phyloP scores from a whole-genome alignment of 2,113 vertebrate genomes.

The Merops nubicus region DNA sequence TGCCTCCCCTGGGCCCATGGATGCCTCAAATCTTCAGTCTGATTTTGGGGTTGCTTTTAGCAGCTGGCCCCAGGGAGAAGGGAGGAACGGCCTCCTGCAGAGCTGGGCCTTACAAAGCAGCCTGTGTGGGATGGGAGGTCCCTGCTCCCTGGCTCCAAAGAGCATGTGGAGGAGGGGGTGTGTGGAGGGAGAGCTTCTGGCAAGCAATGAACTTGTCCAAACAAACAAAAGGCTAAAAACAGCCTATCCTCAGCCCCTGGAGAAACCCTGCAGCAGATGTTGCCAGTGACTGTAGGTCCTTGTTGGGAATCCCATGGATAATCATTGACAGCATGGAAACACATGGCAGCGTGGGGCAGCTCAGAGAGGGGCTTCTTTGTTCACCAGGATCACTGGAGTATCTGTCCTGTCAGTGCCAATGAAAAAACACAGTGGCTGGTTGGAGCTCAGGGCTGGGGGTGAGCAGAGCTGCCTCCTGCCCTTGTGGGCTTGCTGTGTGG shows the following conservation, averaged over 20 bases:
- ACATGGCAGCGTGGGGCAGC: neutral
- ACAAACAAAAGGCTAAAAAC: conserved; percentile 14
- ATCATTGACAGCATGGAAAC: neutral
- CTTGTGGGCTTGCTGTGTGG: neutral
- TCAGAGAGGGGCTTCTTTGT: conserved; percentile 2
- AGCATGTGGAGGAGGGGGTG: neutral
- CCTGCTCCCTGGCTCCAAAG: neutral
- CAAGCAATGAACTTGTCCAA: neutral
- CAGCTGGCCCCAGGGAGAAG: neutral
- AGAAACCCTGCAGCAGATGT: neutral
- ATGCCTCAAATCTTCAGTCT: neutral
- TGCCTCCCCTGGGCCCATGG: neutral
- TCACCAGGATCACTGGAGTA: neutral
- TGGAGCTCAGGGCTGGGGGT: neutral
- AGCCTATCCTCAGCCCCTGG: neutral
- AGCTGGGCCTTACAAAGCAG: neutral
- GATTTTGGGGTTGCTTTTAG: neutral
- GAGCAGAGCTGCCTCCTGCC: neutral
- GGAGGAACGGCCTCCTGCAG: neutral
- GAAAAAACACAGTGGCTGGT: neutral
- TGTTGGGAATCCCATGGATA: conserved; percentile 24
- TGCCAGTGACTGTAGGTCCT: conserved; percentile 1
- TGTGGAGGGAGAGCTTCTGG: neutral
- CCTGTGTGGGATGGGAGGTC: neutral
- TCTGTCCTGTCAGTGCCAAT: neutral